Evolutionary conservation across 2,113 vertebrate genomes (phyloP), one percentile per base, ranked within the genome.

Genomic region (Platycercus adscitus): DNA sequence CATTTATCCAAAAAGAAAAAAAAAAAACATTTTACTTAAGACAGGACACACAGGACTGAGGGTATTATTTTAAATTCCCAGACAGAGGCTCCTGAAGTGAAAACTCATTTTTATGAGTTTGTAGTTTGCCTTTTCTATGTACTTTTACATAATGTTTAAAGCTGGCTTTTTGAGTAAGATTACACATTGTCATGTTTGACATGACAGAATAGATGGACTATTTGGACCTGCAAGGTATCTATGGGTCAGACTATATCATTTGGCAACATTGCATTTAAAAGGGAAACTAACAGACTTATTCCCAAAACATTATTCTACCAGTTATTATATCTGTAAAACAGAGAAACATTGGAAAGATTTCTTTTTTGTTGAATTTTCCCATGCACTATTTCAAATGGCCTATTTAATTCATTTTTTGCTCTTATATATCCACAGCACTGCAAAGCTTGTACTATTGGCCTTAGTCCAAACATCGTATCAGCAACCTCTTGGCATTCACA

Each of bases 341-440:
- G 7, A 23, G 2, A 53, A 70, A 63, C 17, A 1, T 33, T 53
- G 13, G 15, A 56, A 70, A 52, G 4, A 7, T 2, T 0, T 2
- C 28, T 78, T 79, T 82, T 41, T 6, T 4, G 5, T n/a, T 55
- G 4, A 49, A 68, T 81, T 64, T 89, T 70, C 5, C 13, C 3
- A 29, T 50, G 4, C 5, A 12, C 2, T 84, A 8, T 78, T 69
- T 86, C 19, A 70, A 18, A 70, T 10, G 8, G 9, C 21, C 13
- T 76, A 17, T 31, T 50, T 58, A 7, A 44, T 49, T 64, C 6
- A 31, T 60, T 28, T 1, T 2, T n/a, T 75, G 43, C 7, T 79
- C 39, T 70, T 29, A 35, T 7, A 24, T 12, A 53, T 6, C 3
- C 35, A 56, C 10, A 83, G 16, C 52, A 60, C 5, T 46, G 3